phyloP scores from a whole-genome alignment of 23 tunicate genomes.

The Trididemnum clinides region DNA sequence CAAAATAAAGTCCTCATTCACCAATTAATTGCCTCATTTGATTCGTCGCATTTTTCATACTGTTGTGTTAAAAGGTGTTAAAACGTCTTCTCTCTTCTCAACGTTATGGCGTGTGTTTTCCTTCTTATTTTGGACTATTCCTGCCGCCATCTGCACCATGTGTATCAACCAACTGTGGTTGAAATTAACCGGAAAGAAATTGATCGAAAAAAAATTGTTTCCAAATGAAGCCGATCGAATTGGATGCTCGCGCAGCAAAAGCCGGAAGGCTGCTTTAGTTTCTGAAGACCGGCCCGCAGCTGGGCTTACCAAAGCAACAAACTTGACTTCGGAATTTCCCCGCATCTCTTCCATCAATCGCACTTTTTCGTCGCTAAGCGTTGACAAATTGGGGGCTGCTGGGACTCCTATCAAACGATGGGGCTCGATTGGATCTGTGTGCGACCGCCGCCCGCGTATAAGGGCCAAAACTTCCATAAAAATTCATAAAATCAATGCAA shows the following conservation, averaged over 20 bases:
- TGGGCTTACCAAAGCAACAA: too few species aligned
- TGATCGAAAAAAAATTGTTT: not conserved
- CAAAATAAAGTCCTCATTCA: too few species aligned
- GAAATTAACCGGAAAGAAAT: not conserved
- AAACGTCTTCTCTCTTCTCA: not conserved
- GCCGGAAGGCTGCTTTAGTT: too few species aligned
- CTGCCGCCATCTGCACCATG: not conserved
- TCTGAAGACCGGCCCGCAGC: too few species aligned
- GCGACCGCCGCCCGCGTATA: not conserved
- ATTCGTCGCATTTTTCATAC: not conserved
- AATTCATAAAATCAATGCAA: not conserved
- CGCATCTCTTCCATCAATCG: not conserved
- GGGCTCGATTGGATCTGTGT: not conserved
- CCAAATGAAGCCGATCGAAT: not conserved
- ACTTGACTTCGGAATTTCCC: not conserved
- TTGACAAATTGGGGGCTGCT: not conserved
- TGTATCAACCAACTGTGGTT: not conserved
- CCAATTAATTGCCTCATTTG: too few species aligned
- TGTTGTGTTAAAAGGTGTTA: not conserved
- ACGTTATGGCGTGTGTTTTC: not conserved
- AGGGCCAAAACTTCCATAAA: not conserved
- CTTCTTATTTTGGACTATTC: constrained; percentile 8
- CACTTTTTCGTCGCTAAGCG: not conserved
- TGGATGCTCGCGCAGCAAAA: not conserved
- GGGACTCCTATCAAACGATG: not conserved